Evolutionary conservation across 2,888 invertebrate species (phyloP), one percentile per base, ranked within the genome.

Genomic region (Lamproptera curius): DNA sequence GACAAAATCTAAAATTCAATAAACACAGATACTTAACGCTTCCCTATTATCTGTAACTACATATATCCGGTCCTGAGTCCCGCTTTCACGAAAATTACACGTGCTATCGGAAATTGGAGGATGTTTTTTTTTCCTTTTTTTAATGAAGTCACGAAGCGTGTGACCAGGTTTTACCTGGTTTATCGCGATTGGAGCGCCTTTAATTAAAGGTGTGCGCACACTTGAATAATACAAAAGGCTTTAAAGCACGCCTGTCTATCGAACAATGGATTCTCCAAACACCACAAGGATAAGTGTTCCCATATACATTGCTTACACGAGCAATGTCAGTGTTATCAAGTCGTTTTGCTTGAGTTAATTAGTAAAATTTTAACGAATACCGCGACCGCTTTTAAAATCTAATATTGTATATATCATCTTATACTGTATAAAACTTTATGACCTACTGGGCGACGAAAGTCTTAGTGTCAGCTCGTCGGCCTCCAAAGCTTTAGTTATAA

Each of bases 161-260:
- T 28, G 16, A n/a, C 16, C 39, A n/a, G 33, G 42, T 48, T 23
- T 14, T 39, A 38, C 42, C 48, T 43, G 15, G 38, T 59, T 63
- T 63, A 67, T 66, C 62, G 57, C 52, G 59, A 65, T 63, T 61
- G 59, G 63, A 52, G 50, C 39, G 53, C 55, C 60, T 58, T 64
- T 67, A 64, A 65, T 66, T 65, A 63, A 61, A 62, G 59, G 61
- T 59, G 56, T 51, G 56, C 57, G 36, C 41, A 28, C 56, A 56
- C 61, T 62, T 54, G 54, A 50, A 49, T 49, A 54, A 55, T 56
- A 63, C 54, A 59, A 55, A 53, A 53, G 56, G 56, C 57, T 62
- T 63, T 62, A 62, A 58, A 57, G 61, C 65, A 66, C 65, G 63
- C 62, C 51, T 51, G 52, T 58, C 59, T 54, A 46, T 59, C 53